Evolutionary conservation across 2,888 invertebrate species (phyloP).

Genomic region (Rhagium mordax): DNA sequence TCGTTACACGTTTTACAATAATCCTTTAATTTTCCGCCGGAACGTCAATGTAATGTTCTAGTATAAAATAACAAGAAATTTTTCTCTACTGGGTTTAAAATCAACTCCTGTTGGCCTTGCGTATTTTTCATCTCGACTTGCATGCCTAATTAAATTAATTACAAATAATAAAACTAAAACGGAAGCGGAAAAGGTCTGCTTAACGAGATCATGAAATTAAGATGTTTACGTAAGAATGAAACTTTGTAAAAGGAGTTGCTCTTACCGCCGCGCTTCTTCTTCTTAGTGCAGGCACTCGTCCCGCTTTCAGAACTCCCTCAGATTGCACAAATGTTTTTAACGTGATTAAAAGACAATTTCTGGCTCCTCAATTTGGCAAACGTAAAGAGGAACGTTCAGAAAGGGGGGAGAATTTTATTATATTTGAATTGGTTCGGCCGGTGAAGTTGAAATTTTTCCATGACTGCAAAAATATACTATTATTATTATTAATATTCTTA

Average conservation of each 20-base stretch:
- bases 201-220: slow-evolving; percentile 26
- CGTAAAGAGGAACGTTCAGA: background rate
- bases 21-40: too few relatives aligned
- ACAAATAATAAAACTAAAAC: background rate
- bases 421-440: too few relatives aligned
- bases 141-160: too few relatives aligned
- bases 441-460: too few relatives aligned
- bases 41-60: too few relatives aligned
- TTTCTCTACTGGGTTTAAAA: too few relatives aligned
- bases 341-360: background rate
- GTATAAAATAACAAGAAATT: too few relatives aligned
- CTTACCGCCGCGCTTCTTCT: background rate
- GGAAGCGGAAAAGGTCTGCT: background rate
- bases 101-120: too few relatives aligned
- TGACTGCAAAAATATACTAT: background rate
- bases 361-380: background rate
- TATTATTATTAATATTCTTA: background rate
- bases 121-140: too few relatives aligned
- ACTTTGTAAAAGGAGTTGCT: slow-evolving; percentile 16
- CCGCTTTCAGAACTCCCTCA: background rate
- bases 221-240: slow-evolving; percentile 34
- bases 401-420: too few relatives aligned
- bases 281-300: slow-evolving; percentile 3
- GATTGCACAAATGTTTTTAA: slow-evolving; percentile 1
- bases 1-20: too few relatives aligned